phyloP scores from a whole-genome alignment of 2,888 invertebrate species.

The Latheticus oryzae region DNA sequence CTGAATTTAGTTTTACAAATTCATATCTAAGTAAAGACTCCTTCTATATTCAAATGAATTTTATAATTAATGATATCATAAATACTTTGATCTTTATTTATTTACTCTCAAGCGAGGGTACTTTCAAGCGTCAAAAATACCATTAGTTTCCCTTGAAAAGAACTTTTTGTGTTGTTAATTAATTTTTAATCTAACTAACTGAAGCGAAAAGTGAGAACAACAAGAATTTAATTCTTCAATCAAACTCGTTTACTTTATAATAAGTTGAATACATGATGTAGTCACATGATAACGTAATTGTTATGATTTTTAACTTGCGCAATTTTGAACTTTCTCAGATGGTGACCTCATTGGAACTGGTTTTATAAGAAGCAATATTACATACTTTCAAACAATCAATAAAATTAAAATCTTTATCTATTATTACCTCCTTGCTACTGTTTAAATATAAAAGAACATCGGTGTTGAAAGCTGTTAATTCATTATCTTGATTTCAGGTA shows the following conservation, averaged over 20 bases:
- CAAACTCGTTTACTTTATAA: neutral
- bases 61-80: conserved; percentile 1
- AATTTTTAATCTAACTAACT: conserved; percentile 12
- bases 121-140: conserved; percentile 5
- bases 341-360: conserved; percentile 30
- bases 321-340: conserved; percentile 31
- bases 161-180: conserved; percentile 14
- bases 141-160: conserved; percentile 7
- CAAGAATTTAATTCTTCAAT: conserved; percentile 7
- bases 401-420: too few species aligned
- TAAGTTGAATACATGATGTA: conserved; percentile 2
- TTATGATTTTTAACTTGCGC: conserved; percentile 29
- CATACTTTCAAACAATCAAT: conserved; percentile 30
- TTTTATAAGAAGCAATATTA: conserved; percentile 9
- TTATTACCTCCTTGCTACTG: too few species aligned
- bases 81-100: conserved; percentile 11
- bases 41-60: too few species aligned
- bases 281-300: conserved; percentile 1
- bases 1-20: too few species aligned
- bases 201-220: conserved; percentile 7
- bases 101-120: too few species aligned
- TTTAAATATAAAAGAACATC: too few species aligned
- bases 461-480: neutral
- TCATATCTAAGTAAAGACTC: too few species aligned
- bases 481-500: conserved; percentile 8